These are phyloP conservation scores for Aphelenchoides avenae DNA, from an alignment of 1,140 invertebrate genomes.

Conservation along the genomic window DNA sequence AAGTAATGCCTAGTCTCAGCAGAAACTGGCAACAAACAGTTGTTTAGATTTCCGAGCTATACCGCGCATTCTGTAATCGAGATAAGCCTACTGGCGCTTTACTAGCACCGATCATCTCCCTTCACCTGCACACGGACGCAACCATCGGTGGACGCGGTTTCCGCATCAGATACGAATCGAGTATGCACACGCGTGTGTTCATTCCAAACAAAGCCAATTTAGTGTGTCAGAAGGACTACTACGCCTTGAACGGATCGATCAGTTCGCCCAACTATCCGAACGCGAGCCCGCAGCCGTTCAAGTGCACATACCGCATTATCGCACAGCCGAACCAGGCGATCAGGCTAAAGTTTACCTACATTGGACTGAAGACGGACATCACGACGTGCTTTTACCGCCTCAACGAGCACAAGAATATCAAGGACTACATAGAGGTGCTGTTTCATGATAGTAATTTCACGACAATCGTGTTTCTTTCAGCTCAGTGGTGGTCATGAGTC, in stretches of 20 bases:
- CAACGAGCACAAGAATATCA: constrained; percentile 7
- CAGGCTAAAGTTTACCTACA: constrained; percentile 44
- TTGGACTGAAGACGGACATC: constrained; percentile 32
- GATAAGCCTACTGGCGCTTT: constrained; percentile 26
- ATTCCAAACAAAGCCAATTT: constrained; percentile 7
- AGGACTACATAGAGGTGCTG: constrained; percentile 52
- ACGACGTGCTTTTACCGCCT: constrained; percentile 29
- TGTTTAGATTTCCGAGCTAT: constrained; percentile 32
- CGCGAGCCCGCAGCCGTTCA: constrained; percentile 31
- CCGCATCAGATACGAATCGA: constrained; percentile 36
- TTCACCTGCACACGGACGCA: constrained; percentile 60
- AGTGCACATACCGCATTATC: constrained; percentile 47
- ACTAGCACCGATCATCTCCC: constrained; percentile 20
- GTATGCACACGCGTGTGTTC: background rate
- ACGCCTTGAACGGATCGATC: constrained; percentile 49
- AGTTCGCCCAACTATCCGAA: constrained; percentile 49
- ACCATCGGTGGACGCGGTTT: constrained; percentile 39
- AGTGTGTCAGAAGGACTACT: constrained; percentile 36
- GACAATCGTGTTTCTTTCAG: constrained; percentile 34
- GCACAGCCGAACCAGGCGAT: constrained; percentile 39
- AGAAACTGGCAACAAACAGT: constrained; percentile 6
- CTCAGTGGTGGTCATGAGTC: constrained; percentile 45
- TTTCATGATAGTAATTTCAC: background rate
- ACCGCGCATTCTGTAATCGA: constrained; percentile 28
- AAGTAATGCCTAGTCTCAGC: constrained; percentile 4